Evolutionary conservation across 2,888 invertebrate species (phyloP), one percentile per base, ranked within the genome.

Genomic region (Agonopterix subpropinquella): DNA sequence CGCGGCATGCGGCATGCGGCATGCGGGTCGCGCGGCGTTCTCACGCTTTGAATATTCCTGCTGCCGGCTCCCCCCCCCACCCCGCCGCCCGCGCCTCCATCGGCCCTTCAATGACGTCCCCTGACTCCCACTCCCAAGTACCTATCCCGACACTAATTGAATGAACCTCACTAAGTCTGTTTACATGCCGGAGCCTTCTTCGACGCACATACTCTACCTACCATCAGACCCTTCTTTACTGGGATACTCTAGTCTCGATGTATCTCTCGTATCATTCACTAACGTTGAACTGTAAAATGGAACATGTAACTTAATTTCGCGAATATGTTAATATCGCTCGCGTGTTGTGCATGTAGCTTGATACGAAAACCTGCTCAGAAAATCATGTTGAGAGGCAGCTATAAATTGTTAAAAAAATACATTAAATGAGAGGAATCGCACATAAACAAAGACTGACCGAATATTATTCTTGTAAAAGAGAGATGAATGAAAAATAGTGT

Each of bases 31-130:
- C 86, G 78, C 81, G 68, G 74, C 80, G 86, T 88, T 88, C 87
- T 88, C 87, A 88, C 87, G 87, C 87, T 87, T 86, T 85, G 85
- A 87, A 88, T 88, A 86, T 86, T 83, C 85, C 85, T 84, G 85
- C 75, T 82, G 78, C 80, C 78, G 80, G 71, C 73, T 58, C 63
- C 65, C 69, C 71, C 65, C 62, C 58, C 58, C 58, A 59, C 59
- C 65, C 65, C 62, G 59, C 58, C 58, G 60, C 59, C 65, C 64
- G 63, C 53, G 54, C 56, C 52, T 59, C 65, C 67, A 62, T 61
- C 70, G 77, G 81, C 85, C 86, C 84, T 84, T 83, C 82, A 77
- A 79, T 80, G 82, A 78, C 78, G 79, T 80, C 77, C 74, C 74
- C 76, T 67, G 73, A 72, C 78, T 81, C 82, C 80, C 78, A 74